Conservation (phyloP, 35 echinoderm and acorn worm species). For the Ptychodera flava region DNA sequence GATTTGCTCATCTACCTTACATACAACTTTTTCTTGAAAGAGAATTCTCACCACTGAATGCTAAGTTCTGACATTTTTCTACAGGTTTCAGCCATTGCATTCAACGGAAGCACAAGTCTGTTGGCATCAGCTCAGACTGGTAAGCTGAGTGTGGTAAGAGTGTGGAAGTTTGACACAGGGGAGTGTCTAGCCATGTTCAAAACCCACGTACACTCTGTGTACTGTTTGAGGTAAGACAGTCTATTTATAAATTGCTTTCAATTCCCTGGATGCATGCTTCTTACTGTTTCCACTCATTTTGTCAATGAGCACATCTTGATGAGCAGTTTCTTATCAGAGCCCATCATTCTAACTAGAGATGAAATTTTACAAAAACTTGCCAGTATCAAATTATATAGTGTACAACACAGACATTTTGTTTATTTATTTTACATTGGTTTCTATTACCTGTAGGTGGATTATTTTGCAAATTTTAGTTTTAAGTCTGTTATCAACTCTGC, state of each 20-base stretch:
- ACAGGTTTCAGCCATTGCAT: constrained; percentile 71
- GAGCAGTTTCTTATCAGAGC: too few species aligned
- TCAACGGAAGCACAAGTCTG: constrained; percentile 50
- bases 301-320: too few species aligned
- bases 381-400: too few species aligned
- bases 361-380: too few species aligned
- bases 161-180: constrained; percentile 88
- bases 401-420: too few species aligned
- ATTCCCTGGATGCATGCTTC: neutral
- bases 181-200: constrained; percentile 95
- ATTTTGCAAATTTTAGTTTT: too few species aligned
- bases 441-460: too few species aligned
- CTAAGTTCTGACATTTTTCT: neutral
- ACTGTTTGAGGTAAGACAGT: constrained; percentile 58
- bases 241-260: neutral
- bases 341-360: too few species aligned
- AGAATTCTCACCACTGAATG: neutral
- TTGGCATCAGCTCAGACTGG: constrained; percentile 95
- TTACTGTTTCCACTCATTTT: too few species aligned
- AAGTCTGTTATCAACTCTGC: too few species aligned
- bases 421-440: too few species aligned
- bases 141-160: constrained; percentile 71
- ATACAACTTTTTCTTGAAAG: neutral
- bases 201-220: constrained; percentile 84
- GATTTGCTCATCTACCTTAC: neutral